Evolutionary conservation across 2,888 invertebrate genomes (phyloP), one percentile per base, ranked within the genome.

Genomic region (Eupithecia subumbrata): DNA sequence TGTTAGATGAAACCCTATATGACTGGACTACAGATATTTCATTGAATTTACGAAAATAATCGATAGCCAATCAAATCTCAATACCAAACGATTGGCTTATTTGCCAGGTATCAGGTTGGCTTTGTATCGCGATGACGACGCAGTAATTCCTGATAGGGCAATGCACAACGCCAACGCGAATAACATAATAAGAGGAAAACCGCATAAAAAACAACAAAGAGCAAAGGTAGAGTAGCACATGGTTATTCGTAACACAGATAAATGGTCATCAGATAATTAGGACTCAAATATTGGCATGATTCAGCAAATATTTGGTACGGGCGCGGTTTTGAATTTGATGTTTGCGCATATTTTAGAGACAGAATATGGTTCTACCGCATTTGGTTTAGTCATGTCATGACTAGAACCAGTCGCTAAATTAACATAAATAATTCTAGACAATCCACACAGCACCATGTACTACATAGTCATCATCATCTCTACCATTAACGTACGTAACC

Each of bases 241-340:
- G 64, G 4, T 22, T n/a, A 68, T 71, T 71, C 56, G 63, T 37
- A 69, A 64, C 63, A 40, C 69, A 30, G 56, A 48, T 37, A n/a
- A n/a, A 67, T n/a, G 34, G 7, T 34, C 45, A 73, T 43, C 60
- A 60, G 63, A 66, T 66, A 72, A 67, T 71, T 25, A 70, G 64
- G 5, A 25, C 25, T 70, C 45, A 43, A 69, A 73, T 71, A 67
- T 71, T 69, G 25, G 30, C 48, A 71, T 76, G 76, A 76, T 18
- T 76, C 76, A 73, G 73, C 71, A 69, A 71, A 73, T 73, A 76
- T 71, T 71, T 37, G 12, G 40, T 22, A 4, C 37, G 22, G 9
- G 37, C 16, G 48, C 18, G 34, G 14, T 34, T 64, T 64, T 16
- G 18, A 64, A 18, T 30, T 34, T 18, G 30, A 8, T 63, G 16